Conservation (phyloP, 2,113 vertebrate genomes). For the Polypterus senegalus region DNA sequence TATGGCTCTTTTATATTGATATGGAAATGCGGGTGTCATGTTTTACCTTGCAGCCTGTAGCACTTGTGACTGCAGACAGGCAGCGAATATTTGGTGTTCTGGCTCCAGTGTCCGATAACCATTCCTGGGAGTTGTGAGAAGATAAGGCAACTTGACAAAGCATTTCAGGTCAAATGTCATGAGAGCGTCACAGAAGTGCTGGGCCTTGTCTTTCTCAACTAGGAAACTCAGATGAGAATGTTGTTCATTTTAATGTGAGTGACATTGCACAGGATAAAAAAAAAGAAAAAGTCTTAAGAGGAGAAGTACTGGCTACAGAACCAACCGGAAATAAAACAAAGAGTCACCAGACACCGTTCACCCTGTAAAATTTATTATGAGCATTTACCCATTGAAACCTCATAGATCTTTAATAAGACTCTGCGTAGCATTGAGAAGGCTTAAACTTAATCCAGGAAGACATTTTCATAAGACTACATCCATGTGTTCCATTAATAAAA, state of each 20-base stretch:
- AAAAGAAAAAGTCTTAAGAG: no score
- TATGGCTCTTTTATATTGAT: constrained; percentile 43
- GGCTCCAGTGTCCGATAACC: constrained; percentile 28
- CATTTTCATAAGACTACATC: no score
- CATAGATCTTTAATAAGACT: no score
- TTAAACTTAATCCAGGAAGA: no score
- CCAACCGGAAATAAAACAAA: no score
- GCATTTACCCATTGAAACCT: no score
- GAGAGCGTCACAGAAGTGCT: constrained; percentile 23
- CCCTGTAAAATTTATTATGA: no score
- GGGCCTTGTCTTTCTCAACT: not conserved
- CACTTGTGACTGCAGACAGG: constrained; percentile 35
- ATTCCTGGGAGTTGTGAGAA: constrained; percentile 32
- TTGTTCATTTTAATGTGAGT: no score
- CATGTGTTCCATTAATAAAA: no score
- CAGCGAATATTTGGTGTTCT: constrained; percentile 27
- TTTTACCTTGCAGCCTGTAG: constrained; percentile 34
- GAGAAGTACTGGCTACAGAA: no score
- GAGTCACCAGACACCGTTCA: no score
- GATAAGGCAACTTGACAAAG: constrained; percentile 38
- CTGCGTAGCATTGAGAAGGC: no score
- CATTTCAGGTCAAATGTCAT: constrained; percentile 37
- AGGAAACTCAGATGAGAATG: not conserved
- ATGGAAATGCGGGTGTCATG: constrained; percentile 43
- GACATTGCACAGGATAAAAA: not conserved